Conservation (phyloP, 2,888 invertebrate genomes). For the Isotomurus palustris region DNA sequence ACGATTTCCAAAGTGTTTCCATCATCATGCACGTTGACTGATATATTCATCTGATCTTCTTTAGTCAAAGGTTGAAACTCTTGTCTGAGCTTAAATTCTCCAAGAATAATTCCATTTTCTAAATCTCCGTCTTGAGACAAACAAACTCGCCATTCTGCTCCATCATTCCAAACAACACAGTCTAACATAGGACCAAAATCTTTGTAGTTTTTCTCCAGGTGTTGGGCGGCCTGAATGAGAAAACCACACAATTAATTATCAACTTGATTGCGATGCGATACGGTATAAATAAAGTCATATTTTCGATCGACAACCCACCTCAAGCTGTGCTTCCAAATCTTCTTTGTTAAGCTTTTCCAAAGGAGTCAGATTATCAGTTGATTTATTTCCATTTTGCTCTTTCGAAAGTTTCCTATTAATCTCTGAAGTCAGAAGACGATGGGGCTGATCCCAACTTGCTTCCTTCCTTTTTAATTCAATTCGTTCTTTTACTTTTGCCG, state of each 20-base stretch:
- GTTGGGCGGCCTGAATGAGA: slow-evolving; percentile 50
- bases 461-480: slow-evolving; percentile 73
- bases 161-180: slow-evolving; percentile 89
- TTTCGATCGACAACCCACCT: slow-evolving; percentile 58
- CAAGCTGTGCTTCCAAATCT: slow-evolving; percentile 79
- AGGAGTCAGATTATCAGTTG: slow-evolving; percentile 49
- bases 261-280: too few species aligned
- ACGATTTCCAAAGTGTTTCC: slow-evolving; percentile 90
- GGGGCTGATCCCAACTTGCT: slow-evolving; percentile 77
- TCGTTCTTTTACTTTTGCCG: slow-evolving; percentile 74
- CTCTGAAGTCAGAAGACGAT: slow-evolving; percentile 73
- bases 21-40: slow-evolving; percentile 84
- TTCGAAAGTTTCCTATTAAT: slow-evolving; percentile 54
- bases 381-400: slow-evolving; percentile 29
- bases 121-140: slow-evolving; percentile 75
- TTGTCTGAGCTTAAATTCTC: slow-evolving; percentile 53
- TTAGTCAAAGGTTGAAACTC: slow-evolving; percentile 37
- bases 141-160: slow-evolving; percentile 51
- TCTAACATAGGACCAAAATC: slow-evolving; percentile 89
- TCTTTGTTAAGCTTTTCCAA: slow-evolving; percentile 80
- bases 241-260: not conserved
- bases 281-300: too few species aligned
- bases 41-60: slow-evolving; percentile 76
- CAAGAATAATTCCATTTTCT: slow-evolving; percentile 65
- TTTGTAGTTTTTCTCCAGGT: slow-evolving; percentile 77